Percentiles rank a stretch among this genome's conserved stretches.
These are phyloP conservation scores for Euwallacea similis DNA, from an alignment of 1,140 invertebrate genomes.

Conservation along the genomic window DNA sequence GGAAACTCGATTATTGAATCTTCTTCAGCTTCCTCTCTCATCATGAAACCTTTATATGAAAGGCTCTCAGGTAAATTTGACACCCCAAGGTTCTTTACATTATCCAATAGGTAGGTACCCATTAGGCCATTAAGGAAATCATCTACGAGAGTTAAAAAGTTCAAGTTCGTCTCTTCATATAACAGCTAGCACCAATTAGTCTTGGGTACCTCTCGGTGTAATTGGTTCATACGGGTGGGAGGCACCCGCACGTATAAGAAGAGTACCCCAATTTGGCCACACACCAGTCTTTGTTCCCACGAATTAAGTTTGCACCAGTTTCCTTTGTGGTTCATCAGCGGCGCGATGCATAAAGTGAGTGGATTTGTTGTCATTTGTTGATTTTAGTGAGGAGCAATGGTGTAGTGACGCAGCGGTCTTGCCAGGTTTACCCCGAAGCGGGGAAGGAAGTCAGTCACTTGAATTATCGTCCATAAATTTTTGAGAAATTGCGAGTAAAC, in stretches of 20 bases:
- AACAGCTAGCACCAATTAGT: constrained; percentile 29
- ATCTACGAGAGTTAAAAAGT: constrained; percentile 13
- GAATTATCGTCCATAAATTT: no score
- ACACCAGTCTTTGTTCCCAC: constrained; percentile 31
- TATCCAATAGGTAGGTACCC: no score
- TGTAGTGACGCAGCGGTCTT: no score
- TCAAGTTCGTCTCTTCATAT: constrained; percentile 26
- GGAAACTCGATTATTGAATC: no score
- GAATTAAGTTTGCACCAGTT: constrained; percentile 15
- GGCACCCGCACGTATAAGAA: constrained; percentile 20
- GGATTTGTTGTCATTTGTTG: constrained; percentile 1
- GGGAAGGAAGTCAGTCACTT: no score
- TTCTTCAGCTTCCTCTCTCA: no score
- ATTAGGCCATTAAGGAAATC: no score
- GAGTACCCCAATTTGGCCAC: constrained; percentile 22
- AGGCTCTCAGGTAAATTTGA: no score
- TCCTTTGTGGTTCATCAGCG: background rate
- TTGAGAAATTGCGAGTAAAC: no score
- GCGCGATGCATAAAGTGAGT: constrained; percentile 29
- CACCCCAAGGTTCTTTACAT: no score
- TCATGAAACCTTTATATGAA: no score
- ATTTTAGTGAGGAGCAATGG: background rate
- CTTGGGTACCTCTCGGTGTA: background rate
- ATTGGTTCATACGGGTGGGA: constrained; percentile 28
- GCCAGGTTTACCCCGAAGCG: no score